A percentile compares a stretch with the other conserved stretches of the same genome.
Evolutionary conservation across 1,140 invertebrate species (phyloP).

Genomic region (Drosophila parvula): DNA sequence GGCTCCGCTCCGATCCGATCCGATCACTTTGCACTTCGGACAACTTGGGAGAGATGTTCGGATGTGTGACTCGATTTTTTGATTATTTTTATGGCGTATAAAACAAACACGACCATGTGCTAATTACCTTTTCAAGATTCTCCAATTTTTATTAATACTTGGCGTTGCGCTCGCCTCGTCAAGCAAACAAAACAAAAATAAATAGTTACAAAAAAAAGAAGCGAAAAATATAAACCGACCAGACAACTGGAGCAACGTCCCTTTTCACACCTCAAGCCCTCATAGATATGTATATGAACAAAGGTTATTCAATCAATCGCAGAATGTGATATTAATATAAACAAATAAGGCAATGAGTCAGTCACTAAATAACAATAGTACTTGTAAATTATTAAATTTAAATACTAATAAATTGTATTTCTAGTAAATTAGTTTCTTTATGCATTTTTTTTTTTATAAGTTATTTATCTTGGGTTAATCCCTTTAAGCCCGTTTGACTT

Average conservation of each 20-base stretch:
- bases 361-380: not conserved
- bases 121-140: slow-evolving; percentile 78
- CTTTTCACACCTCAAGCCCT: not conserved
- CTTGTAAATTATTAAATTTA: not conserved
- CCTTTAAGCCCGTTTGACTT: not conserved
- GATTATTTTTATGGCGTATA: slow-evolving; percentile 71
- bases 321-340: not conserved
- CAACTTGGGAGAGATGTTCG: slow-evolving; percentile 44
- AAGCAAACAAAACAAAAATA: slow-evolving; percentile 22
- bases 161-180: slow-evolving; percentile 26
- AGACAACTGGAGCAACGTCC: slow-evolving; percentile 18
- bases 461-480: too few species aligned
- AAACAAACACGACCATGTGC: slow-evolving; percentile 65
- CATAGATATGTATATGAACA: not conserved
- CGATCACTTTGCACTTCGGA: slow-evolving; percentile 47
- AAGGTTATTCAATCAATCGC: not conserved
- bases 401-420: not conserved
- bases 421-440: too few species aligned
- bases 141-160: slow-evolving; percentile 64
- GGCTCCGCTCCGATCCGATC: slow-evolving; percentile 25
- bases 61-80: slow-evolving; percentile 68
- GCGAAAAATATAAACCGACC: not conserved
- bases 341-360: not conserved
- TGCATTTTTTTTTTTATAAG: too few species aligned
- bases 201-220: slow-evolving; percentile 16